Percentiles rank a stretch among this genome's conserved stretches.
These are phyloP conservation scores for Seira musarum DNA, from an alignment of 2,888 invertebrate genomes.

Conservation along the genomic window DNA sequence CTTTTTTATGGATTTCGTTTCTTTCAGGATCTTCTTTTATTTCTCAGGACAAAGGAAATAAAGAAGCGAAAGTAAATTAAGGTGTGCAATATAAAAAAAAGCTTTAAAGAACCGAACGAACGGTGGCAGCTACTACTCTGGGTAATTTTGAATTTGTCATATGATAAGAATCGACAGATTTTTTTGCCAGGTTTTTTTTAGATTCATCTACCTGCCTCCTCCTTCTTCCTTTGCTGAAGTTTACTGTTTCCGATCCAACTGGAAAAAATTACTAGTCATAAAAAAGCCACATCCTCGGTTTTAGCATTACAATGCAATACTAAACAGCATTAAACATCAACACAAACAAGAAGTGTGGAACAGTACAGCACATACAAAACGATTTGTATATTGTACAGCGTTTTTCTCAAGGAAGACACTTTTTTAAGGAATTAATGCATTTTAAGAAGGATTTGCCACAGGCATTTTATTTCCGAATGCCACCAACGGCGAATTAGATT, in stretches of 20 bases:
- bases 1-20: not conserved
- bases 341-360: not conserved
- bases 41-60: not conserved
- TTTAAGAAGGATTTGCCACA: conserved; percentile 30
- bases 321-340: not conserved
- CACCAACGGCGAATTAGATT: conserved; percentile 49
- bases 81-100: not conserved
- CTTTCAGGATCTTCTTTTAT: not conserved
- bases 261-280: conserved; percentile 56
- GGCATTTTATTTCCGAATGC: conserved; percentile 56
- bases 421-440: conserved; percentile 1
- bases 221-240: not conserved
- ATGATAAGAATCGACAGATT: conserved; percentile 32
- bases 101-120: not conserved
- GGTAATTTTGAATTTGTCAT: conserved; percentile 33
- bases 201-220: not conserved
- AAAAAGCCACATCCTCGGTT: conserved; percentile 46
- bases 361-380: not conserved
- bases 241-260: conserved; percentile 35
- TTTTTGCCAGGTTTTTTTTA: not conserved
- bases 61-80: conserved; percentile 15
- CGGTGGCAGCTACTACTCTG: too few species aligned
- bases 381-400: conserved; percentile 4
- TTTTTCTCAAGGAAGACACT: conserved; percentile 35
- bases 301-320: not conserved